Evolutionary conservation across 2,797 vertebrate genomes (phyloP).

Genomic region (Etheostoma nigrum): DNA sequence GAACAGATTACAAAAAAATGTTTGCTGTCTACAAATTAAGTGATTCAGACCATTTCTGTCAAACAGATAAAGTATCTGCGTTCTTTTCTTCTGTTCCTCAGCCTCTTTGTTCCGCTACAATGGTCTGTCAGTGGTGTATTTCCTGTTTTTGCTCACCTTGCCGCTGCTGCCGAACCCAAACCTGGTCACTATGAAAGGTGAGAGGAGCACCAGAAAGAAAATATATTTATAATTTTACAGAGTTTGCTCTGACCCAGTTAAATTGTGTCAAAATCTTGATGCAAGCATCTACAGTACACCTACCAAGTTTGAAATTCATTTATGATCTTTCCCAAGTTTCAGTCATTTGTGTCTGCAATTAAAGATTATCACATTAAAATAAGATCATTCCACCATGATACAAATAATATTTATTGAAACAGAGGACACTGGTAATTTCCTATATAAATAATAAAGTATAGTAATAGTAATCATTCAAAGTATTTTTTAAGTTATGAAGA

Average conservation of each 20-base stretch:
- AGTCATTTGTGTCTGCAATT: slow-evolving; percentile 4
- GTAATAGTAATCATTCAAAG: background rate
- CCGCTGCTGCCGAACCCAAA: slow-evolving; percentile 78
- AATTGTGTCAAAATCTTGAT: background rate
- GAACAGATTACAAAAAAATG: background rate
- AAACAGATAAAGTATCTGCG: background rate
- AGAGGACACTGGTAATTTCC: background rate
- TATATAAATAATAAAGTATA: background rate
- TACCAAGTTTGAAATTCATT: background rate
- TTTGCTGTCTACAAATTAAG: background rate
- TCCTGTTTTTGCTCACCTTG: slow-evolving; percentile 78
- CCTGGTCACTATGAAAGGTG: slow-evolving; percentile 75
- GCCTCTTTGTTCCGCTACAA: slow-evolving; percentile 81
- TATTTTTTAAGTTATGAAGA: background rate
- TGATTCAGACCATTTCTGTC: background rate
- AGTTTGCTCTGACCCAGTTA: background rate
- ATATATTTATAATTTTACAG: background rate
- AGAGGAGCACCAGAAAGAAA: slow-evolving; percentile 32
- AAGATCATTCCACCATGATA: background rate
- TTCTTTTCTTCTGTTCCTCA: slow-evolving; percentile 53
- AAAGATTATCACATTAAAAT: background rate
- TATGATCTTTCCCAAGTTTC: background rate
- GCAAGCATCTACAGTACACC: background rate
- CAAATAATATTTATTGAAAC: background rate
- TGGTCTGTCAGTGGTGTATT: slow-evolving; percentile 81